Percentiles rank a stretch among this genome's conserved stretches.
Conservation (phyloP, 35 echinoderm and acorn worm genomes). For the Apostichopus californicus region DNA sequence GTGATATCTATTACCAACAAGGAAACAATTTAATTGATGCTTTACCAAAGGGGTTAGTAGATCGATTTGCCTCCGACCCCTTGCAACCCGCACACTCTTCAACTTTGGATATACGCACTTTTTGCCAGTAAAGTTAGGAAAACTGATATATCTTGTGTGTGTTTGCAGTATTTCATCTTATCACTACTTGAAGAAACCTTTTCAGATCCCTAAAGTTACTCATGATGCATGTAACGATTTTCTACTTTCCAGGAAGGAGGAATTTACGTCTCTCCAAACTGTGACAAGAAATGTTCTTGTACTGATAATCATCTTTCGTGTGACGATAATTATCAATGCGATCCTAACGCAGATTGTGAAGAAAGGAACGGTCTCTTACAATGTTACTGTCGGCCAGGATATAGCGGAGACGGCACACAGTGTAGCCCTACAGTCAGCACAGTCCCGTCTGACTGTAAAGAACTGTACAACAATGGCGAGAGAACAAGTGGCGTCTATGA, state of each 20-base stretch:
- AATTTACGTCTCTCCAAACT: background rate
- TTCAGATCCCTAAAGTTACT: too few relatives aligned
- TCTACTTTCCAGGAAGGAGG: background rate
- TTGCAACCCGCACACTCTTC: too few relatives aligned
- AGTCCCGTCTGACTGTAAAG: background rate
- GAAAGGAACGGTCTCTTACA: background rate
- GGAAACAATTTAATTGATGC: too few relatives aligned
- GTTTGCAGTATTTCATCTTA: too few relatives aligned
- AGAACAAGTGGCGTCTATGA: background rate
- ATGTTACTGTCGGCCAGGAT: background rate
- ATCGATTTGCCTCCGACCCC: too few relatives aligned
- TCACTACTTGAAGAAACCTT: background rate
- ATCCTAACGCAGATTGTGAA: conserved; percentile 12
- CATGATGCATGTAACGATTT: background rate
- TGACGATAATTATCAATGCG: background rate
- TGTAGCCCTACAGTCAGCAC: background rate
- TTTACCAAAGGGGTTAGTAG: too few relatives aligned
- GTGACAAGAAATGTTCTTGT: background rate
- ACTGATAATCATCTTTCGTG: background rate
- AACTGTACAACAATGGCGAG: background rate
- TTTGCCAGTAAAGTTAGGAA: background rate
- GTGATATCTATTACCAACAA: too few relatives aligned
- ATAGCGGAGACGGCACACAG: background rate
- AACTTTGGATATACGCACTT: background rate
- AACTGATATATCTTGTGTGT: too few relatives aligned